Conservation (phyloP, 64 coral and sea anemone species). For the Porites australiensis region DNA sequence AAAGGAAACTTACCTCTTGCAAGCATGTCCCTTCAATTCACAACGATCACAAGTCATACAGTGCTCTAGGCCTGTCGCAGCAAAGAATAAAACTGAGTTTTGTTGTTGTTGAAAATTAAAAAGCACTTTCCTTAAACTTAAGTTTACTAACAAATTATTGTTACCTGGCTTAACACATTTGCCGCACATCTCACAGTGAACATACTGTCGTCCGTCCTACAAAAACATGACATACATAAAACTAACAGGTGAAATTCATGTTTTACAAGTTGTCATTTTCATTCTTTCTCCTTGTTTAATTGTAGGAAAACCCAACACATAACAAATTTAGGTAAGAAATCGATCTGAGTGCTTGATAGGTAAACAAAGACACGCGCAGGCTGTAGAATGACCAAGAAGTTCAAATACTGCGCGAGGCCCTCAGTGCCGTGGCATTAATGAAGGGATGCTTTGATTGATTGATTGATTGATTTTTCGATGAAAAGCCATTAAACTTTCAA, state of each 20-base stretch:
- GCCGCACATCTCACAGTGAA: constrained; percentile 83
- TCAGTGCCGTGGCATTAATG: no score
- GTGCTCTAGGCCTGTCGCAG: constrained; percentile 78
- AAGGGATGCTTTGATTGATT: no score
- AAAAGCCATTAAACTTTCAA: no score
- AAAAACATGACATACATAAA: background rate
- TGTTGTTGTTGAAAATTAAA: background rate
- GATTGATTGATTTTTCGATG: no score
- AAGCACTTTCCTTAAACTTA: background rate
- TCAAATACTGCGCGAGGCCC: no score
- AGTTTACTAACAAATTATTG: background rate
- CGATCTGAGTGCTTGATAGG: no score
- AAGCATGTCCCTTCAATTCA: constrained; percentile 72
- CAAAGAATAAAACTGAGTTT: background rate
- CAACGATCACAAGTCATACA: constrained; percentile 81
- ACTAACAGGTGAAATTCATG: background rate
- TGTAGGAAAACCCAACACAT: no score
- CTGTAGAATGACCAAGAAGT: no score
- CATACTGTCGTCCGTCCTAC: constrained; percentile 86
- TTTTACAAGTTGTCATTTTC: no score
- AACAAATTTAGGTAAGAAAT: no score
- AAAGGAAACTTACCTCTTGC: constrained; percentile 53
- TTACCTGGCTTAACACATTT: constrained; percentile 98
- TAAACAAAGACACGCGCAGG: no score
- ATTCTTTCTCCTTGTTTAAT: no score